Base-by-base conservation (phyloP, 2,113 vertebrate genomes). In the Charina bottae region DNA sequence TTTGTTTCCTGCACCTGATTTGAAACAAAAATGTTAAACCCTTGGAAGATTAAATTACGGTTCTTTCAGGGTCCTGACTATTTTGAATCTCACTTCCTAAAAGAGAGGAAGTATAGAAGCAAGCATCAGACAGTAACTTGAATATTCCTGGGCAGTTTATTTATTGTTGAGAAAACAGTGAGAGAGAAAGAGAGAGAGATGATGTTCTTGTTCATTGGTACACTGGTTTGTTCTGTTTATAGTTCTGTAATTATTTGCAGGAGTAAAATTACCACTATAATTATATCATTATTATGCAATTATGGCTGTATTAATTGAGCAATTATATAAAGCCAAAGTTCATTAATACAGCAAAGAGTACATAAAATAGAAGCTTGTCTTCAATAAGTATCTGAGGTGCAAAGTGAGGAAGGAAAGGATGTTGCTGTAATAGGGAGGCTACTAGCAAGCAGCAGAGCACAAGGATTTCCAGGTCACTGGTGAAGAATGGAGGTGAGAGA, bases 181-280 rank as follows among this genome's bases (percentile, higher is more conserved):
- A 91, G 60, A 28, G 60, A 64, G 1, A 28, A 10, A 64, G 58
- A 64, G 85, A 1, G 28, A 91, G 92, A 26, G 24, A 26, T 24
- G 11, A 53, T 93, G 64, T 56, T n/a, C 84, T 54, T 92, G 68
- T 23, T 90, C 83, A 53, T 96, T 94, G 88, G 62, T 88, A 93
- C 53, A 4, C 6, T 56, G 53, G 59, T 92, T 91, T 91, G 85
- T 93, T 42, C 93, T 92, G 24, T 91, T 92, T 89, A 54, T 92
- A 93, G 92, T 90, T 93, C 85, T 83, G n/a, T 93, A 93, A 93
- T 93, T 90, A 93, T 93, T 93, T 90, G 89, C 68, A 83, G 46
- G 89, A 88, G 58, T 93, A 93, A 93, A 88, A 93, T 93, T 93
- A 59, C 46, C 85, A 88, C 89, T 84, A 42, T 88, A 84, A 93